phyloP scores from a whole-genome alignment of 2,113 vertebrate species.

The Garra rufa region DNA sequence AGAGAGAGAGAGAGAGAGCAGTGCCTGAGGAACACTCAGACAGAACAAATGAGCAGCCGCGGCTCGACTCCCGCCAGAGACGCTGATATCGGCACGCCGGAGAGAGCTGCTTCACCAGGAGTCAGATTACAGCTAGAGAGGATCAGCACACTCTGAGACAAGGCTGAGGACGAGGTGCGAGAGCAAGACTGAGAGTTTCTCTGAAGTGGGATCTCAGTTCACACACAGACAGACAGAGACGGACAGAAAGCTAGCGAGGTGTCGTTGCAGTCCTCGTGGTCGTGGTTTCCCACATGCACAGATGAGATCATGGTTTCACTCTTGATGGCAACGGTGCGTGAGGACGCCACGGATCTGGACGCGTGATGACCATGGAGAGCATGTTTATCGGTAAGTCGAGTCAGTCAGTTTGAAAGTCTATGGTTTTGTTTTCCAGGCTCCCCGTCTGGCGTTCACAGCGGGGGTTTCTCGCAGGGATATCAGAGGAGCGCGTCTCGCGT shows the following conservation, averaged over 20 bases:
- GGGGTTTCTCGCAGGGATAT: slow-evolving; percentile 16
- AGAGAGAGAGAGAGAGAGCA: slow-evolving; percentile 41
- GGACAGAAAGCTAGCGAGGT: neutral
- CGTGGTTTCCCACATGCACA: slow-evolving; percentile 49
- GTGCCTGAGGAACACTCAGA: slow-evolving; percentile 33
- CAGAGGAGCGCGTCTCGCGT: neutral
- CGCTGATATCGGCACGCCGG: slow-evolving; percentile 82
- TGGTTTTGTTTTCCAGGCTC: slow-evolving; percentile 40
- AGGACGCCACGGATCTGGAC: slow-evolving; percentile 80
- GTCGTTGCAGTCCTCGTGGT: slow-evolving; percentile 35
- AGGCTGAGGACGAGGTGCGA: slow-evolving; percentile 56
- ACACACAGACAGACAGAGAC: neutral
- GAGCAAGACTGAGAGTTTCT: neutral
- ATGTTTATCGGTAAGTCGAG: slow-evolving; percentile 99
- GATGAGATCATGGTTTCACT: slow-evolving; percentile 60
- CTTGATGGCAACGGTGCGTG: slow-evolving; percentile 78
- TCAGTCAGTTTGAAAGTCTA: slow-evolving; percentile 33
- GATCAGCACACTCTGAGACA: slow-evolving; percentile 75
- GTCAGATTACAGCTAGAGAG: slow-evolving; percentile 86
- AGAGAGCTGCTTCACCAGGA: slow-evolving; percentile 85
- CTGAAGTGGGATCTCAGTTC: slow-evolving; percentile 6
- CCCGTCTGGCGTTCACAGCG: neutral
- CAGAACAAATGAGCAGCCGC: slow-evolving; percentile 49
- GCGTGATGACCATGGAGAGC: slow-evolving; percentile 89
- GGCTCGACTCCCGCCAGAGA: slow-evolving; percentile 67